Conservation (phyloP, 2,888 invertebrate genomes). For the Pilophorus perplexus region DNA sequence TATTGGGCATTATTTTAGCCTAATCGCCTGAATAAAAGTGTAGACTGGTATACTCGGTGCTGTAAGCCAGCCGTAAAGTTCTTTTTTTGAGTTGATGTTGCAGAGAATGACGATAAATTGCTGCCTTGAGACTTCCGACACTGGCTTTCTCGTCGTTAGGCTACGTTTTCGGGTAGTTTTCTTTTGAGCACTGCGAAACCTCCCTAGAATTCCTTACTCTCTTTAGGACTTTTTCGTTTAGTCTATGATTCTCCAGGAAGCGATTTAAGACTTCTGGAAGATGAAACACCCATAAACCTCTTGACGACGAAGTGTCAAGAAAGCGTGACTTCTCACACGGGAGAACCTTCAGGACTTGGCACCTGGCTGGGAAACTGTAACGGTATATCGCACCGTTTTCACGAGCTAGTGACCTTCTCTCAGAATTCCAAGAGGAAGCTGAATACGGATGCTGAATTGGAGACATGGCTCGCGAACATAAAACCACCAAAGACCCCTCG, state of each 20-base stretch:
- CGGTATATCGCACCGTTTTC: constrained; percentile 3
- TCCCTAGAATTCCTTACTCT: too few species aligned
- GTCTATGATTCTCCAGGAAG: neutral
- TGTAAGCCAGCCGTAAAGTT: too few species aligned
- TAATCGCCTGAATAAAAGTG: too few species aligned
- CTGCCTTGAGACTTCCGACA: neutral
- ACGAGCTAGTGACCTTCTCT: constrained; percentile 4
- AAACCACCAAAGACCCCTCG: too few species aligned
- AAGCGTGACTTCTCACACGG: constrained; percentile 18
- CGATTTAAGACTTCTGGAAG: too few species aligned
- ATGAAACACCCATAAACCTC: too few species aligned
- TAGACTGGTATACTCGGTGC: too few species aligned
- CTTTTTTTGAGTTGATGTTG: too few species aligned
- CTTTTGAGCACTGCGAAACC: too few species aligned
- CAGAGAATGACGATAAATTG: too few species aligned
- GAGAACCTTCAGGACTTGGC: constrained; percentile 4
- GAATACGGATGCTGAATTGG: constrained; percentile 10
- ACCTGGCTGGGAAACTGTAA: constrained; percentile 10
- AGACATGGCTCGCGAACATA: neutral
- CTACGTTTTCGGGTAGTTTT: neutral
- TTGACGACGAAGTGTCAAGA: constrained; percentile 12
- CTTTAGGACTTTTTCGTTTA: too few species aligned
- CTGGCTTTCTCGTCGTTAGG: neutral
- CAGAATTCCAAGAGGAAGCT: constrained; percentile 8
- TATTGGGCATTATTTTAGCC: too few species aligned